Percentiles rank a stretch among this genome's conserved stretches.
phyloP scores from a whole-genome alignment of 1,140 invertebrate species.

The Macrocentrus cingulum region DNA sequence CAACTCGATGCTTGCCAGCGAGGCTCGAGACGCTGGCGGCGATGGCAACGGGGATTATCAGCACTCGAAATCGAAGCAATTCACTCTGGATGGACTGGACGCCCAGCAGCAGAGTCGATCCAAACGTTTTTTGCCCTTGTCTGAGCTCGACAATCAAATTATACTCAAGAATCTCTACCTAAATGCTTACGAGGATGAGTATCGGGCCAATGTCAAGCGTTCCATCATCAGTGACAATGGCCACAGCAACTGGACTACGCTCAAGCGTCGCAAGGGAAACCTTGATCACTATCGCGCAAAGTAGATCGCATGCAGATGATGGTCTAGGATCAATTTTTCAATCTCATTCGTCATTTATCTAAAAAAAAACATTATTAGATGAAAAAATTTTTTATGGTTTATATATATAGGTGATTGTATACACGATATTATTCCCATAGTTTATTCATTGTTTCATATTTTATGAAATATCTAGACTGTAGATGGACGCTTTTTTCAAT shows the following conservation, averaged over 20 bases:
- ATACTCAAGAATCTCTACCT: constrained; percentile 55
- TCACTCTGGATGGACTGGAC: constrained; percentile 38
- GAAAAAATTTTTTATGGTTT: no score
- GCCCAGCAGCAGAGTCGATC: constrained; percentile 45
- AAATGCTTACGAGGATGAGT: constrained; percentile 52
- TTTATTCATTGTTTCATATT: no score
- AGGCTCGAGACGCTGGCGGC: constrained; percentile 11
- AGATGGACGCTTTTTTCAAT: no score
- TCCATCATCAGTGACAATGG: constrained; percentile 39
- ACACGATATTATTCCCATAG: no score
- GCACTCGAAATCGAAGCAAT: constrained; percentile 32
- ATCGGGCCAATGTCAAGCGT: constrained; percentile 54
- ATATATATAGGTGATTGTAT: no score
- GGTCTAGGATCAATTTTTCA: no score
- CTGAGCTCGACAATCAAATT: constrained; percentile 56
- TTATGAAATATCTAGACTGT: no score
- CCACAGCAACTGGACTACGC: constrained; percentile 32
- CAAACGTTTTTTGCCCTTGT: constrained; percentile 45
- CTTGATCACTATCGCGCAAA: constrained; percentile 46
- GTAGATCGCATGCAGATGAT: no score
- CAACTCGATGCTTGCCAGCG: constrained; percentile 29
- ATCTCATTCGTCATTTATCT: no score
- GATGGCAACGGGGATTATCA: constrained; percentile 18
- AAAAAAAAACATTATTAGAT: no score
- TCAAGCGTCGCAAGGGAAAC: constrained; percentile 41